These are phyloP conservation scores for Bombus consobrinus DNA, from an alignment of 1,140 invertebrate genomes.

Conservation along the genomic window DNA sequence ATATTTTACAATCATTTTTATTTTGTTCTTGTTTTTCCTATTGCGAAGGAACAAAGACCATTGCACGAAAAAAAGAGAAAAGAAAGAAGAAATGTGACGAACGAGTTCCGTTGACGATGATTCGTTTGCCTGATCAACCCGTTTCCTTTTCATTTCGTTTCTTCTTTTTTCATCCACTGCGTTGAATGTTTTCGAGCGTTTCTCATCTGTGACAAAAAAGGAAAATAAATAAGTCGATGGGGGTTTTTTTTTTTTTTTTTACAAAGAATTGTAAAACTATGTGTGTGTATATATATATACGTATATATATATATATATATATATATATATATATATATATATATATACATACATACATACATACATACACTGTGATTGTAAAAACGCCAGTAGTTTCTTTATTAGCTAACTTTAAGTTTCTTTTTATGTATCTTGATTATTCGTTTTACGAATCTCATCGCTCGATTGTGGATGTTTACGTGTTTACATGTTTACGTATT, in stretches of 20 bases:
- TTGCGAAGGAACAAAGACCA: neutral
- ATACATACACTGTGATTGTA: neutral
- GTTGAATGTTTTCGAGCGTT: neutral
- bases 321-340: neutral
- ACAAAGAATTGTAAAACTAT: neutral
- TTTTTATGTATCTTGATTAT: neutral
- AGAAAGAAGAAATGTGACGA: constrained; percentile 21
- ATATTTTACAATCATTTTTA: neutral
- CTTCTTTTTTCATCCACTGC: constrained; percentile 8
- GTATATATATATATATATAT: neutral
- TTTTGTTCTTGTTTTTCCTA: neutral
- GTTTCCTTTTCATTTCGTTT: neutral
- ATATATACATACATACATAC: neutral
- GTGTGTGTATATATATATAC: neutral
- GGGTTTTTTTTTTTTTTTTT: neutral
- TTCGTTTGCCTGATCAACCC: constrained; percentile 23
- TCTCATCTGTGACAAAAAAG: neutral
- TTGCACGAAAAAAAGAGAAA: constrained; percentile 17
- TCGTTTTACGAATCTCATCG: neutral
- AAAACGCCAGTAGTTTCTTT: neutral
- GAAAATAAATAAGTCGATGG: neutral
- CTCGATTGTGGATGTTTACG: neutral
- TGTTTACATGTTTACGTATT: neutral
- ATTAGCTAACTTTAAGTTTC: neutral
- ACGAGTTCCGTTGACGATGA: constrained; percentile 16